Evolutionary conservation across 2,113 vertebrate genomes (phyloP).

Genomic region (Nesogale talazaci): DNA sequence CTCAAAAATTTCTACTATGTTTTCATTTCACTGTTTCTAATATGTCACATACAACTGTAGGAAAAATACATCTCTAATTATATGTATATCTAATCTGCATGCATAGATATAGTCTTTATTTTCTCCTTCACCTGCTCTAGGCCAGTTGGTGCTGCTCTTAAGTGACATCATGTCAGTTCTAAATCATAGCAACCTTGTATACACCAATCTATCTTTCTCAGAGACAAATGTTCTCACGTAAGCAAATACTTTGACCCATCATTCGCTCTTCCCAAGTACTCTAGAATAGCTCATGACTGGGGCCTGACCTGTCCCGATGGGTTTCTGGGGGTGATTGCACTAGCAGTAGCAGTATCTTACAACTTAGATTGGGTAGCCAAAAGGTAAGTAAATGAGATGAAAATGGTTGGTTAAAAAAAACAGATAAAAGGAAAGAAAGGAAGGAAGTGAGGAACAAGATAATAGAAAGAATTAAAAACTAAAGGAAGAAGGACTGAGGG

Average conservation of each 20-base stretch:
- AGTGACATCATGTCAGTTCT: not conserved
- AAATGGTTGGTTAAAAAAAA: not conserved
- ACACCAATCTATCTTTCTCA: not conserved
- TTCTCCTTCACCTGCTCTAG: constrained; percentile 56
- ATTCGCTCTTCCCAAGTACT: constrained; percentile 69
- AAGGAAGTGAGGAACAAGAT: not conserved
- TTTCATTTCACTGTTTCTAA: constrained; percentile 2
- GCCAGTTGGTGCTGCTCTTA: not conserved
- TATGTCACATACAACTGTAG: not conserved
- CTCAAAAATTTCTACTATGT: not conserved
- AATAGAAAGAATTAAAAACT: not conserved
- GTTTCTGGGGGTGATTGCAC: constrained; percentile 34
- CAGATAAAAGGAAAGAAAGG: not conserved
- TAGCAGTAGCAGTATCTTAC: not conserved
- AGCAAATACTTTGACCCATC: constrained; percentile 59
- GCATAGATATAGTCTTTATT: not conserved
- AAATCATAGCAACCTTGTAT: no score
- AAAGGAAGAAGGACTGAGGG: not conserved
- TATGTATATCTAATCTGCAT: no score
- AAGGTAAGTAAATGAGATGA: not conserved
- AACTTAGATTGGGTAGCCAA: not conserved
- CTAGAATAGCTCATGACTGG: constrained; percentile 69
- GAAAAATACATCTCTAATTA: not conserved
- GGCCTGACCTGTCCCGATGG: not conserved
- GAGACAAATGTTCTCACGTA: constrained; percentile 48